Conservation (phyloP, 2,797 vertebrate genomes). For the Enteromius trimaculatus region DNA sequence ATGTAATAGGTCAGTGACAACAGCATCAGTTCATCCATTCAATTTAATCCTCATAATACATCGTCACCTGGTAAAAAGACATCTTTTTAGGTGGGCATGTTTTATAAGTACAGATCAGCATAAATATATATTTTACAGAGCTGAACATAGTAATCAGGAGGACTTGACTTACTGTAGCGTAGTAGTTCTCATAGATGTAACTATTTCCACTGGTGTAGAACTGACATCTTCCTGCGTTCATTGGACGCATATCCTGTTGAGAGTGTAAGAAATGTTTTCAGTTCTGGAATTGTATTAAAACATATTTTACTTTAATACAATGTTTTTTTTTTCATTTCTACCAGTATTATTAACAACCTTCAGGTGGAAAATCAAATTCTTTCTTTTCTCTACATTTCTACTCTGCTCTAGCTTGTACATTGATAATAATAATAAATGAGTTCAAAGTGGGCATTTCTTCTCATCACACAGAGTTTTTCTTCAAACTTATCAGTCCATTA, state of each 20-base stretch:
- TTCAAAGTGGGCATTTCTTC: neutral
- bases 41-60: neutral
- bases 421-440: neutral
- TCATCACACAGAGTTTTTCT: neutral
- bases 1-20: neutral
- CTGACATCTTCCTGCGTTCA: slow-evolving; percentile 76
- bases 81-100: neutral
- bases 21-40: neutral
- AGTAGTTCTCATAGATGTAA: slow-evolving; percentile 77
- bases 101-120: neutral
- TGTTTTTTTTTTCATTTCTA: neutral
- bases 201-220: slow-evolving; percentile 75
- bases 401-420: neutral
- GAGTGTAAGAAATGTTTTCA: neutral
- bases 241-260: slow-evolving; percentile 75
- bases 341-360: neutral
- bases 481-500: neutral
- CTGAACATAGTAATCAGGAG: neutral
- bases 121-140: neutral
- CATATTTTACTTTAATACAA: neutral
- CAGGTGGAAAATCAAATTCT: neutral
- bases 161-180: slow-evolving; percentile 69
- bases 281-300: too few relatives aligned
- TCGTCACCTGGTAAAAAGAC: neutral
- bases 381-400: neutral